Conservation (phyloP, 2,113 vertebrate species). For the Albula glossodonta region DNA sequence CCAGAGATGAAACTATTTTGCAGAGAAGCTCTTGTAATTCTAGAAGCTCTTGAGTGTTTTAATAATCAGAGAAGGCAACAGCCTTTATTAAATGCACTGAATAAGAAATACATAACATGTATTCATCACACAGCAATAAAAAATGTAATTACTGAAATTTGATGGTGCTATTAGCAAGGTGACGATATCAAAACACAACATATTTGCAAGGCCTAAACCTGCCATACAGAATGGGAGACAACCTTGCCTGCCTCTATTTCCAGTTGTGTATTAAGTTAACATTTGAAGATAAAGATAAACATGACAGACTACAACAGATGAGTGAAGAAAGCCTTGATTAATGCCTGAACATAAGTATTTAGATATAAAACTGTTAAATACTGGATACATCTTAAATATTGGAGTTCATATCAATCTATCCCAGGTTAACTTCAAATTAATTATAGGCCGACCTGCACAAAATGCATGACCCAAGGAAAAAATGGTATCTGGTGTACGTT, state of each 20-base stretch:
- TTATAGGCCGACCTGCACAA: constrained; percentile 48
- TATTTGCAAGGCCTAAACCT: too few species aligned
- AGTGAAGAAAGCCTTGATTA: not conserved
- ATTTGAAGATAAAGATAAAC: not conserved
- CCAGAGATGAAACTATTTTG: not conserved
- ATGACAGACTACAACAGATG: not conserved
- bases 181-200: too few species aligned
- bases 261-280: not conserved
- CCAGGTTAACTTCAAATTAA: not conserved
- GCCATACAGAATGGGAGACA: too few species aligned
- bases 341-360: not conserved
- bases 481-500: constrained; percentile 43
- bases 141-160: too few species aligned
- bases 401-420: not conserved
- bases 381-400: too few species aligned
- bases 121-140: too few species aligned
- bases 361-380: not conserved
- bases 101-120: too few species aligned
- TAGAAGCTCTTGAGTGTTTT: too few species aligned
- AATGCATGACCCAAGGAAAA: constrained; percentile 54
- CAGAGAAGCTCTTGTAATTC: not conserved
- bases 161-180: too few species aligned
- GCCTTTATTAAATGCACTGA: not conserved
- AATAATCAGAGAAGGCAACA: not conserved
- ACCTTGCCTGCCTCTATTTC: too few species aligned